Evolutionary conservation across 2,888 invertebrate species (phyloP), one percentile per base, ranked within the genome.

Genomic region (Dasypolia templi): DNA sequence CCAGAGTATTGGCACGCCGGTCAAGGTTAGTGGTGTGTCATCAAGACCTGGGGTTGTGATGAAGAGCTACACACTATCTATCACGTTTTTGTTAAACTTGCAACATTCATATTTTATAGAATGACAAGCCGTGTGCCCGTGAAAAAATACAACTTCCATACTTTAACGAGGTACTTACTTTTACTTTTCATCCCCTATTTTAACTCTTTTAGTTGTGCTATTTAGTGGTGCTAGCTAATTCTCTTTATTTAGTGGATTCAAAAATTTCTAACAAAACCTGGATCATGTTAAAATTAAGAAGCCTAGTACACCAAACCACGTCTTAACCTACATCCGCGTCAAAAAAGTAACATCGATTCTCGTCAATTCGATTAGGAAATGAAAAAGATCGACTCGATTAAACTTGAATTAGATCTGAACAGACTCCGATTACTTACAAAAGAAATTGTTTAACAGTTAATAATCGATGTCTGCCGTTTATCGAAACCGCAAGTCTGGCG

Each of bases 401-500:
- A 46, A 72, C 19, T 62, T n/a, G 35, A 51, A 42, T 19, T 19
- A 55, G 19, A 42, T 46, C 19, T 26, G 19, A 32, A 29, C 12
- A 64, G 11, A 44, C 26, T 56, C 49, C 29, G 55, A 68, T 56
- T 64, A 74, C 39, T 46, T 53, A 75, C 35, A 61, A 75, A 62
- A 65, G 29, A 75, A 81, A 73, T 46, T 46, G 61, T 72, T 72
- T 3, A 72, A 58, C 32, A 14, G 58, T 75, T 65, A 44, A 29
- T 77, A 56, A 58, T 69, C 62, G 55, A 58, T 32, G 39, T 58
- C 49, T 39, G 3, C 19, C 81, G 17, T 51, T 73, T 32, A 62
- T 58, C 22, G 19, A 42, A 32, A 64, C 63, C 35, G 44, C 62
- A 58, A 59, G 32, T 55, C 35, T 65, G 32, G 42, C 62, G 51